A percentile compares a stretch with the other conserved stretches of the same genome.
Evolutionary conservation across 2,888 invertebrate genomes (phyloP).

Genomic region (Drosophila tripunctata): DNA sequence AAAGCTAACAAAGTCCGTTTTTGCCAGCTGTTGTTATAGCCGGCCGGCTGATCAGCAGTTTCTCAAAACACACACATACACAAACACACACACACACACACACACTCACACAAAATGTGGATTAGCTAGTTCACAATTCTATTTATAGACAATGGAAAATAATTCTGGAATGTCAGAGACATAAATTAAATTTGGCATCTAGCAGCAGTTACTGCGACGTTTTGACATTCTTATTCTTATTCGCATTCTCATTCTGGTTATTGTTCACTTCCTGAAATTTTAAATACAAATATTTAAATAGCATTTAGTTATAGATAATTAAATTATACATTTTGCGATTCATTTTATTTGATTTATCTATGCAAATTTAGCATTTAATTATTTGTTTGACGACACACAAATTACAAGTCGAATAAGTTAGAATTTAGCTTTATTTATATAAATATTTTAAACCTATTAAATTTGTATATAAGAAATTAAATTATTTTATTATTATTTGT

Average conservation of each 20-base stretch:
- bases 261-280: background rate
- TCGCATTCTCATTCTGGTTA: too few relatives aligned
- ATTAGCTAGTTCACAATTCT: slow-evolving; percentile 15
- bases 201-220: background rate
- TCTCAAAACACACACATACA: slow-evolving; percentile 2
- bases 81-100: background rate
- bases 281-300: background rate
- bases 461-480: background rate
- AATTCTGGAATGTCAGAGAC: slow-evolving; percentile 5
- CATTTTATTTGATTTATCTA: background rate
- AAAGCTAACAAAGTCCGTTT: background rate
- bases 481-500: background rate
- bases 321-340: background rate
- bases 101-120: background rate
- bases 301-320: background rate
- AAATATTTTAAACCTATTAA: background rate
- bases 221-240: background rate
- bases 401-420: too few relatives aligned
- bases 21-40: slow-evolving; percentile 24
- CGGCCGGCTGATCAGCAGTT: slow-evolving; percentile 37
- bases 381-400: too few relatives aligned
- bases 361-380: too few relatives aligned
- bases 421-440: background rate
- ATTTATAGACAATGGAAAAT: background rate
- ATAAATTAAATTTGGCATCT: slow-evolving; percentile 4